A percentile compares a stretch with the other conserved stretches of the same genome.
These are phyloP conservation scores for Acrobasis repandana DNA, from an alignment of 2,888 invertebrate species.

Conservation along the genomic window DNA sequence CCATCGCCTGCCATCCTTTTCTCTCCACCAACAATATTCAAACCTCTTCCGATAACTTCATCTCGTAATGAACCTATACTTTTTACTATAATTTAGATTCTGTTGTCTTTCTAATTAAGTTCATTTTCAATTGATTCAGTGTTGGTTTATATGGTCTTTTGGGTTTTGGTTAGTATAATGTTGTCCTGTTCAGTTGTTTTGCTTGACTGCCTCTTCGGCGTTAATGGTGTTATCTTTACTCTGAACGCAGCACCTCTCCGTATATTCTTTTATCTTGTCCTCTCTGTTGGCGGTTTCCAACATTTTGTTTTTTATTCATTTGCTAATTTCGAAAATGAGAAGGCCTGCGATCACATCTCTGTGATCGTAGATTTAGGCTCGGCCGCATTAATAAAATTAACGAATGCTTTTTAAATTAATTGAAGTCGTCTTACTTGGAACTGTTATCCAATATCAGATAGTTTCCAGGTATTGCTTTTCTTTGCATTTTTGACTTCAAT, in stretches of 20 bases:
- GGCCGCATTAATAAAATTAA: slow-evolving; percentile 80
- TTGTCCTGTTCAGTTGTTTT: slow-evolving; percentile 73
- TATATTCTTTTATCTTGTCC: slow-evolving; percentile 82
- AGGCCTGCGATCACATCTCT: slow-evolving; percentile 74
- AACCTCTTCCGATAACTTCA: slow-evolving; percentile 29
- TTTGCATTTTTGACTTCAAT: slow-evolving; percentile 33
- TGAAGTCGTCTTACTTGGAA: slow-evolving; percentile 70
- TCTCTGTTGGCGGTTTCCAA: slow-evolving; percentile 72
- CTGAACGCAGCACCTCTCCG: slow-evolving; percentile 81
- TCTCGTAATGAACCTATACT: slow-evolving; percentile 28
- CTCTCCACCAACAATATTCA: slow-evolving; percentile 47
- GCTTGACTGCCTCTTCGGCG: slow-evolving; percentile 72
- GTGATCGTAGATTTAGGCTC: slow-evolving; percentile 76
- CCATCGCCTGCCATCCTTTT: slow-evolving; percentile 70
- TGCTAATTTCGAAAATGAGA: slow-evolving; percentile 83
- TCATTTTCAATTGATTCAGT: slow-evolving; percentile 28
- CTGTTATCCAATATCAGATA: slow-evolving; percentile 65
- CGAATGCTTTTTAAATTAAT: slow-evolving; percentile 80
- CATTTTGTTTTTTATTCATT: slow-evolving; percentile 75
- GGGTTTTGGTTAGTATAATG: slow-evolving; percentile 34
- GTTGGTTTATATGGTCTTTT: slow-evolving; percentile 35
- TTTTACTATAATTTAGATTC: slow-evolving; percentile 27
- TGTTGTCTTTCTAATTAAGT: slow-evolving; percentile 28
- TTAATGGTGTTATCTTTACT: slow-evolving; percentile 81
- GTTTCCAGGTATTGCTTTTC: slow-evolving; percentile 53